phyloP scores from a whole-genome alignment of 2,113 vertebrate genomes.

The Saccopteryx bilineata region DNA sequence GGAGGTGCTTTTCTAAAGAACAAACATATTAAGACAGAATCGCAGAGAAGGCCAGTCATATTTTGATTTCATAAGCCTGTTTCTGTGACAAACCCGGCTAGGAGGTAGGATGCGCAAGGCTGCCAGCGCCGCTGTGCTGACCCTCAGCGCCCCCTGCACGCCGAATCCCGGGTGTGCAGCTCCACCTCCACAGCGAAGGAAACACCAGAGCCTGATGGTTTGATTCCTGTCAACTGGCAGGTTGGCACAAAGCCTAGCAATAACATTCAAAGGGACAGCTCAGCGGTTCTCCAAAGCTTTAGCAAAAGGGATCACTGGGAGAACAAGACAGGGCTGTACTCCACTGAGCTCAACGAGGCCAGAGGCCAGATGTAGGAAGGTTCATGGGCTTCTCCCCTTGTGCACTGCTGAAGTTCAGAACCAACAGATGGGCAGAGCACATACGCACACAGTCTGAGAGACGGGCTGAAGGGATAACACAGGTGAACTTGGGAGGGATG shows the following conservation, averaged over 20 bases:
- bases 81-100: background rate
- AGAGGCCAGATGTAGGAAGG: background rate
- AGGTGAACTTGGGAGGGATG: too few species aligned
- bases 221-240: background rate
- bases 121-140: too few species aligned
- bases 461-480: background rate
- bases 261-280: too few species aligned
- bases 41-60: background rate
- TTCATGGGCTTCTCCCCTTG: too few species aligned
- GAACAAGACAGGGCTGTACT: background rate
- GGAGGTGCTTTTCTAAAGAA: slow-evolving; percentile 5
- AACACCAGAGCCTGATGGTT: background rate
- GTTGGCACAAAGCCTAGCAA: background rate
- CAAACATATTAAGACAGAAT: background rate
- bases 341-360: background rate
- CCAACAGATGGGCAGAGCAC: background rate
- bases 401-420: background rate
- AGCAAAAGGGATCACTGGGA: rapidly evolving
- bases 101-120: rapidly evolving
- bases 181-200: background rate
- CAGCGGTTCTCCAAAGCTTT: background rate
- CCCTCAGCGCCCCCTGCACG: rapidly evolving
- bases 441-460: rapidly evolving
- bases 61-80: background rate
- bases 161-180: background rate